Conservation (phyloP, 2,888 invertebrate genomes). For the Cartodere bifasciata region DNA sequence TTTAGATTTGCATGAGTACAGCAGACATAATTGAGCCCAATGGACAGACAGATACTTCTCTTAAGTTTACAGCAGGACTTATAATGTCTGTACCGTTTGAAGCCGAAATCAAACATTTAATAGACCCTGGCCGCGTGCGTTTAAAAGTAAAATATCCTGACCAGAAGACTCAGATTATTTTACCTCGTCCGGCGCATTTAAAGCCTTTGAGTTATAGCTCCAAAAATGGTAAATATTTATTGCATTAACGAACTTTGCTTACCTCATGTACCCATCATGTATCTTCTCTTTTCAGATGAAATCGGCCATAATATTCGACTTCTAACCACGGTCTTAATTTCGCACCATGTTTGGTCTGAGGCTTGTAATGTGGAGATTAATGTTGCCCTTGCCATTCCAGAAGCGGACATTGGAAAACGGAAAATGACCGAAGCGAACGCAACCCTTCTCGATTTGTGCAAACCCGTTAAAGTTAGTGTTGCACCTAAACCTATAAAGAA, state of each 20-base stretch:
- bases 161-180: slow-evolving; percentile 71
- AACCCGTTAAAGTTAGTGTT: slow-evolving; percentile 74
- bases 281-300: slow-evolving; percentile 17
- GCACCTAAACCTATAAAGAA: slow-evolving; percentile 81
- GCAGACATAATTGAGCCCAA: slow-evolving; percentile 76
- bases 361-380: slow-evolving; percentile 80
- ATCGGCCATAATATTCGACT: slow-evolving; percentile 53
- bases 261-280: too few species aligned
- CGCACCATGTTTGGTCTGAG: slow-evolving; percentile 88
- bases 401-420: slow-evolving; percentile 37
- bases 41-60: slow-evolving; percentile 62
- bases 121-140: slow-evolving; percentile 58
- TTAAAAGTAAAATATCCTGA: slow-evolving; percentile 87
- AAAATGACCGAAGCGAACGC: slow-evolving; percentile 37
- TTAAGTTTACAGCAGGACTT: slow-evolving; percentile 88
- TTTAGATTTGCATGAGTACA: slow-evolving; percentile 62
- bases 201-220: slow-evolving; percentile 49
- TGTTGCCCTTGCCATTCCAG: slow-evolving; percentile 64
- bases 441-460: slow-evolving; percentile 66
- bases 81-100: slow-evolving; percentile 78
- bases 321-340: slow-evolving; percentile 75
- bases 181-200: slow-evolving; percentile 67
- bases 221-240: slow-evolving; percentile 23
- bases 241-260: too few species aligned
- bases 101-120: slow-evolving; percentile 72